These are phyloP conservation scores for Diplazon laetatorius DNA, from an alignment of 2,888 invertebrate genomes.

Conservation along the genomic window DNA sequence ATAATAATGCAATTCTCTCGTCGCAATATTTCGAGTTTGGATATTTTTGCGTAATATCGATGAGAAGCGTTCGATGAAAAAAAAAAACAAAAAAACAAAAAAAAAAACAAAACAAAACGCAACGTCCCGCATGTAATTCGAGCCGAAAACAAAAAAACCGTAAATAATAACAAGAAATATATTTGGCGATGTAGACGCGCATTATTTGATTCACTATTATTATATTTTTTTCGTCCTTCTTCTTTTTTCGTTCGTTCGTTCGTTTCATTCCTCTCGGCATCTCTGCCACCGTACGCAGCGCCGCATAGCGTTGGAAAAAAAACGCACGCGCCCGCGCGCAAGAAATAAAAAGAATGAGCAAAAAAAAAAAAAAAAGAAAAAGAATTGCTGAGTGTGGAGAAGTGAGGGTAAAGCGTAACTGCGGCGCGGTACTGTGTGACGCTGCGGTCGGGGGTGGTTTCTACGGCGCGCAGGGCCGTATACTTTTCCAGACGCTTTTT, in stretches of 20 bases:
- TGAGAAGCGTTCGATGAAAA: too few species aligned
- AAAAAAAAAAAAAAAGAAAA: constrained; percentile 7
- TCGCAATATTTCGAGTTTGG: constrained; percentile 9
- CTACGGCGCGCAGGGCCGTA: constrained; percentile 62
- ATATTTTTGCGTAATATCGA: too few species aligned
- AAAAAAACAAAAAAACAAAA: too few species aligned
- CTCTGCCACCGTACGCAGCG: too few species aligned
- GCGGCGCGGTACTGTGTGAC: constrained; percentile 73
- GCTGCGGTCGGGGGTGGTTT: constrained; percentile 74
- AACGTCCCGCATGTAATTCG: too few species aligned
- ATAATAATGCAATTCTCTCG: constrained; percentile 32
- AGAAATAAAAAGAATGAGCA: too few species aligned
- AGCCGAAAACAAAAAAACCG: not conserved
- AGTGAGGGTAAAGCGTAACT: constrained; percentile 74
- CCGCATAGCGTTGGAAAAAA: not conserved
- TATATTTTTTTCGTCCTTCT: too few species aligned
- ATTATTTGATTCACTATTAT: too few species aligned
- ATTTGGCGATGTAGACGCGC: constrained; percentile 21
- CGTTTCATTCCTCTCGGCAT: too few species aligned
- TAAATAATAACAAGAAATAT: constrained; percentile 12
- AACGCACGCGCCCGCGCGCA: too few species aligned
- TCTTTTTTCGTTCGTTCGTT: too few species aligned
- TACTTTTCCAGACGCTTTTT: constrained; percentile 14
- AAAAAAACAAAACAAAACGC: too few species aligned
- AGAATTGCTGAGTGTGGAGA: constrained; percentile 61